A percentile compares a stretch with the other conserved stretches of the same genome.
Evolutionary conservation across 2,888 invertebrate species (phyloP).

Genomic region (Nebria salina): DNA sequence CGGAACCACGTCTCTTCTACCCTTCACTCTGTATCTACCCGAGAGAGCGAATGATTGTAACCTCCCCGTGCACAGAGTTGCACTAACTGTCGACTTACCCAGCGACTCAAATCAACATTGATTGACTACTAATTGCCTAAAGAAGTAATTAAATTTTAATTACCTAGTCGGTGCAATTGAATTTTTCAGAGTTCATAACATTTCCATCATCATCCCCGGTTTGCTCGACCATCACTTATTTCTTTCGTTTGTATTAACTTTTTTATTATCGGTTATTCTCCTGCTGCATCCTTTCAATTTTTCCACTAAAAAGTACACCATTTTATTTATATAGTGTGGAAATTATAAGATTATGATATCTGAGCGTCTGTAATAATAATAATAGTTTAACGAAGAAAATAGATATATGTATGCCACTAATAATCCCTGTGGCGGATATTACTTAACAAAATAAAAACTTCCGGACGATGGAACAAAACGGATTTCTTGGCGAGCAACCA

Average conservation of each 20-base stretch:
- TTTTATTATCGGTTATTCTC: background rate
- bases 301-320: no score
- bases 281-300: no score
- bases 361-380: background rate
- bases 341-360: background rate
- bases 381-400: background rate
- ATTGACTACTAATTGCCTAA: conserved; percentile 63
- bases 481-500: conserved; percentile 8
- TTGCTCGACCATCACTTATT: conserved; percentile 32
- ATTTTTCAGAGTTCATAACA: conserved; percentile 49
- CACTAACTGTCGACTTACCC: conserved; percentile 36
- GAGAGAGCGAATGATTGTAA: conserved; percentile 1
- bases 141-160: conserved; percentile 63
- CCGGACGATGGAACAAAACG: background rate
- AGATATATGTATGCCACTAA: background rate
- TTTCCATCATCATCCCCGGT: conserved; percentile 22
- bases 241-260: conserved; percentile 45
- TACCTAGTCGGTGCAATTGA: conserved; percentile 54
- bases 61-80: background rate
- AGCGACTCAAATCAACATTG: conserved; percentile 56
- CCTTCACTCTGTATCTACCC: conserved; percentile 3
- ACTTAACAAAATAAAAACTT: conserved; percentile 7
- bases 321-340: no score
- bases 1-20: background rate
- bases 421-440: background rate